Conservation (phyloP, 2,797 vertebrate genomes). For the Amazona ochrocephala region DNA sequence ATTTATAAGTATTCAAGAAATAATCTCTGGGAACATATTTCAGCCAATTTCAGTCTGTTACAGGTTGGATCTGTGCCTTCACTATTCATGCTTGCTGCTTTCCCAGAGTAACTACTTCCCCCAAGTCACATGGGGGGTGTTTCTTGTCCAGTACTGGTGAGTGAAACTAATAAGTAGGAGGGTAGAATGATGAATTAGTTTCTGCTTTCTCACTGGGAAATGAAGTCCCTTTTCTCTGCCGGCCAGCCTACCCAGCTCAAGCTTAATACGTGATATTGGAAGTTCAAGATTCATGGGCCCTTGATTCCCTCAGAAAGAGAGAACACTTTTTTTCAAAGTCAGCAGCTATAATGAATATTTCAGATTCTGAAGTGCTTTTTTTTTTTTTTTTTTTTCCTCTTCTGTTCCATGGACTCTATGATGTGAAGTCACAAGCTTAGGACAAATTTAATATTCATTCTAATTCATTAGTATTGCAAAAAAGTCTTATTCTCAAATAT, state of each 20-base stretch:
- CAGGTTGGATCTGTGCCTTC: neutral
- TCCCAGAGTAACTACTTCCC: neutral
- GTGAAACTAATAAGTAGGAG: neutral
- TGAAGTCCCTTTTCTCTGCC: neutral
- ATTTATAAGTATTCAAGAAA: constrained; percentile 4
- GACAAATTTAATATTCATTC: neutral
- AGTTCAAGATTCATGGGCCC: neutral
- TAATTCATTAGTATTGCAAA: neutral
- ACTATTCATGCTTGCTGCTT: neutral
- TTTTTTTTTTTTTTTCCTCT: neutral
- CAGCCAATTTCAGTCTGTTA: neutral
- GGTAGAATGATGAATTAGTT: neutral
- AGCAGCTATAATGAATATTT: neutral
- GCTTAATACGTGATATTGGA: neutral
- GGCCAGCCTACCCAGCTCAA: neutral
- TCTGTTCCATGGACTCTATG: neutral
- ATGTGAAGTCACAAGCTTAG: neutral
- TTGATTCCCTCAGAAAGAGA: neutral
- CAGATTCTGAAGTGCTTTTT: neutral
- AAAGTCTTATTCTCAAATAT: neutral
- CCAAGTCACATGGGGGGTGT: neutral
- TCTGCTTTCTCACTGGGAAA: neutral
- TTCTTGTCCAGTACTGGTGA: neutral
- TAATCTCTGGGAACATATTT: neutral
- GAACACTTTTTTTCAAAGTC: neutral